Base-by-base conservation (phyloP, 2,797 vertebrate genomes). In the Silurus lanzhouensis region DNA sequence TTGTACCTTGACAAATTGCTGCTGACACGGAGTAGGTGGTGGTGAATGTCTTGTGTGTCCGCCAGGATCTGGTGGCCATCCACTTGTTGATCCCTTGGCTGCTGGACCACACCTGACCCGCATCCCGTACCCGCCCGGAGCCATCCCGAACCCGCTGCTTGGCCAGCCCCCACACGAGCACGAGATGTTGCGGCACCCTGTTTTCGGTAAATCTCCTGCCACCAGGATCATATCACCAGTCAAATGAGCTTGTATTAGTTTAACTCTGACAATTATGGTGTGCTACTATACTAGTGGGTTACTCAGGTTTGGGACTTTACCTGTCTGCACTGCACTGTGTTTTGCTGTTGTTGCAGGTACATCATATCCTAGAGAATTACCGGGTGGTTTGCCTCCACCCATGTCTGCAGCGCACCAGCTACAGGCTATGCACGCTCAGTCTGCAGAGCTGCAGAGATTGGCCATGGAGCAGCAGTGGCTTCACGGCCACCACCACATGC, bases 381-480 rank as follows among this genome's bases (percentile, higher is more conserved):
- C 93, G 0, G 97, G 95, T 75, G 97, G 97, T 89, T 94, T 99
- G 82, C 97, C 97, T 5, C 98, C 97, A 22, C 97, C 94, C 6
- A 99, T 99, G 98, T 99, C 98, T 0, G 98, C 98, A 0, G 98
- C 98, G 27, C 98, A 99, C 91, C 98, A 99, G 91, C 94, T 99
- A 82, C 98, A 99, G 95, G 98, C 98, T 92, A 99, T 99, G 98
- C 98, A 99, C 1, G 98, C 98, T 67, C 98, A 99, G 95, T 99
- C 98, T 0, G 97, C 97, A 0, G 98, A 99, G 94, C 96, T 99
- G 81, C 98, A 99, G 70, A 96, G 98, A 94, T 94, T 99, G 91
- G 98, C 98, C 83, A 98, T 99, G 98, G 98, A 99, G 93, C 98
- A 99, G 92, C 98, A 99, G 93, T 99, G 98, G 98, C 94, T 99